These are phyloP conservation scores for Drosophila serrata DNA, from an alignment of 1,140 invertebrate species.

Conservation along the genomic window DNA sequence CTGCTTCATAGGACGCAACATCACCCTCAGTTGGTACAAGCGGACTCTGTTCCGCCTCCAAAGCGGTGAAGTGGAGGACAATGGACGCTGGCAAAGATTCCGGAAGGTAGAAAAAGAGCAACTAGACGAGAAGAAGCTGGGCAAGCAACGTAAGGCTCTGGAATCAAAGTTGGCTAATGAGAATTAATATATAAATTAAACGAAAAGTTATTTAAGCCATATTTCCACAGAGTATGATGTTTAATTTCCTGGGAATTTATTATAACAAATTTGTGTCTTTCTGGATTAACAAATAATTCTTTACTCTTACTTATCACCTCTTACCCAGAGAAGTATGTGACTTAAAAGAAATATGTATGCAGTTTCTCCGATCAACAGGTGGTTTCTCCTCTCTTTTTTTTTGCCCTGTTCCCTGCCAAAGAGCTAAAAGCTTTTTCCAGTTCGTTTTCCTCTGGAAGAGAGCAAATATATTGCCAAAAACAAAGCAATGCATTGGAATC, in stretches of 20 bases:
- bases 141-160: conserved; percentile 55
- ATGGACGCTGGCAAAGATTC: conserved; percentile 69
- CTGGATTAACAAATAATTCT: background rate
- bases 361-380: conserved; percentile 19
- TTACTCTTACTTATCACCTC: too few species aligned
- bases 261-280: too few species aligned
- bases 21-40: conserved; percentile 79
- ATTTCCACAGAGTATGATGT: background rate
- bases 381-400: background rate
- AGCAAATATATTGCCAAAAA: background rate
- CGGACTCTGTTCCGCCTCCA: conserved; percentile 73
- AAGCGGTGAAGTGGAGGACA: conserved; percentile 68
- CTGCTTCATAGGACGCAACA: conserved; percentile 79
- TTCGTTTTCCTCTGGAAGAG: conserved; percentile 27
- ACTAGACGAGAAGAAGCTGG: conserved; percentile 69
- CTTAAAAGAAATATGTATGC: too few species aligned
- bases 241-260: too few species aligned
- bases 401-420: conserved; percentile 19
- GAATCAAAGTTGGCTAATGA: conserved; percentile 13
- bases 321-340: background rate
- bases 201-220: conserved; percentile 1
- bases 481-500: conserved; percentile 8
- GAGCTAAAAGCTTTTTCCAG: conserved; percentile 41
- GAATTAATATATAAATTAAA: conserved; percentile 8
- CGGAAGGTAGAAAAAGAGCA: conserved; percentile 68